A percentile compares a stretch with the other conserved stretches of the same genome.
These are phyloP conservation scores for Oncorhynchus clarkii DNA, from an alignment of 2,113 vertebrate genomes.

Conservation along the genomic window DNA sequence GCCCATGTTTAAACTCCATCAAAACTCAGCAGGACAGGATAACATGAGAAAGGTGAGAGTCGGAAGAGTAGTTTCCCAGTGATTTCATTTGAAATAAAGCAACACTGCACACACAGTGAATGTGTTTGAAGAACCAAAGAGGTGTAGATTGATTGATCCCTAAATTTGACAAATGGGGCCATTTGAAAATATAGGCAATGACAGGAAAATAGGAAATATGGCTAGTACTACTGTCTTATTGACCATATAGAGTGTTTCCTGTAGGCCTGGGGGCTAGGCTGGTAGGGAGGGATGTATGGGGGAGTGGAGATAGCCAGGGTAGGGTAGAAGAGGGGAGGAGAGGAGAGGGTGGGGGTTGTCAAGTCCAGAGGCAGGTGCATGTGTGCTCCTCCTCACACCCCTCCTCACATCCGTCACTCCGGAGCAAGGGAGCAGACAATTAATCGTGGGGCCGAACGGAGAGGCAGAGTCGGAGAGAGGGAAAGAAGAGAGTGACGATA, in stretches of 20 bases:
- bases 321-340: background rate
- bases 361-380: constrained; percentile 85
- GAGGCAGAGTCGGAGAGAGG: constrained; percentile 63
- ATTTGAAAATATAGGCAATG: background rate
- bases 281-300: background rate
- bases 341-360: background rate
- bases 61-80: background rate
- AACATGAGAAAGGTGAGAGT: background rate
- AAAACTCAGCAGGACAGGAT: background rate
- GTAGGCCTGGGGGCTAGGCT: background rate
- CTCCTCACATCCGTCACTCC: constrained; percentile 83
- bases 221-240: background rate
- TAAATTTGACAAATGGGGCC: background rate
- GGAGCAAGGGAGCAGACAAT: constrained; percentile 77
- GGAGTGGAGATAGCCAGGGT: background rate
- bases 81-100: background rate
- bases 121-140: background rate
- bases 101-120: background rate
- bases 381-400: constrained; percentile 59
- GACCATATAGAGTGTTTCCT: background rate
- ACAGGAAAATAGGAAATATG: background rate
- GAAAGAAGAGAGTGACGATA: constrained; percentile 94
- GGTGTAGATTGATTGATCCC: background rate
- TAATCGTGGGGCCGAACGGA: constrained; percentile 56
- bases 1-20: background rate